Evolutionary conservation across 2,113 vertebrate species (phyloP), one percentile per base, ranked within the genome.

Genomic region (Chaetops frenatus): DNA sequence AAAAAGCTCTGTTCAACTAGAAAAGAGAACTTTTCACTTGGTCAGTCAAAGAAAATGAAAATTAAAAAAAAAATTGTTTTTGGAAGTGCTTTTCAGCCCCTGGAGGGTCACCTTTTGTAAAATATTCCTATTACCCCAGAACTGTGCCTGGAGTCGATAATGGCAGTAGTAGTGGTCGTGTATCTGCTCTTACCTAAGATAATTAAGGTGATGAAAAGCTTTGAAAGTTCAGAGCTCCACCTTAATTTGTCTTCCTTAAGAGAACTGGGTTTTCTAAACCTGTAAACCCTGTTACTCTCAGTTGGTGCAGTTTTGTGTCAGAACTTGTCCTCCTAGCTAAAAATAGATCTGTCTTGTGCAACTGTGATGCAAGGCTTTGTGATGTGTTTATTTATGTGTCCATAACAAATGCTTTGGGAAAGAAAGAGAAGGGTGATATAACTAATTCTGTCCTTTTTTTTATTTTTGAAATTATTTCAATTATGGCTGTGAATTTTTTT

Each of bases 81-180:
- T 33, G 2, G 4, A 12, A 51, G 17, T 54, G 33, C 22, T 65
- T 24, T 54, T 28, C 24, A 54, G 15, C 8, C 7, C 24, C 28
- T 61, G 5, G 6, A 47, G 5, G 5, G 1, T 65, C 3, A 17
- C 2, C 9, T 71, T 70, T 61, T 47, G 17, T 28, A 64, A 76
- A 42, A 12, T 16, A 5, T 18, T 61, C 6, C 14, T 17, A 1
- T 17, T 29, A 48, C 3, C 11, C 8, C 17, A 73, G 19, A 28
- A 12, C 19, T 61, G 42, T 12, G 10, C 42, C 53, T 62, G 0
- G 0, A 11, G 31, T 64, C 12, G 18, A 0, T 27, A 44, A 28
- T 1, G n/a, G 10, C 7, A 23, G 8, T 10, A 27, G 8, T 17
- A 16, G 27, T 35, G 54, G 38, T 21, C 17, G 2, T 4, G 3